These are phyloP conservation scores for Ptiloglossa arizonensis DNA, from an alignment of 1,140 invertebrate species.

Conservation along the genomic window DNA sequence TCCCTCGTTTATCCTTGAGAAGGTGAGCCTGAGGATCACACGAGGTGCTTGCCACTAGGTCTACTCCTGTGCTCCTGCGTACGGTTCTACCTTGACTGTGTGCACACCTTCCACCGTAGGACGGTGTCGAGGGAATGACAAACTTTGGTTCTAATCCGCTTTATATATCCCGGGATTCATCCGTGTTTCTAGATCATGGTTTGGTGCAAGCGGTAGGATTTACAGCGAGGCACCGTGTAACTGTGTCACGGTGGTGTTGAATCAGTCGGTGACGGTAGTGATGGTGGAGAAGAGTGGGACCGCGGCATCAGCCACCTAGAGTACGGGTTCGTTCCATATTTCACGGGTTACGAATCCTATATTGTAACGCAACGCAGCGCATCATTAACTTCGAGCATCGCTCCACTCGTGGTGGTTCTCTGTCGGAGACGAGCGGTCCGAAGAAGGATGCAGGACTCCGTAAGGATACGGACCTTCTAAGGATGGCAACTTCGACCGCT, in stretches of 20 bases:
- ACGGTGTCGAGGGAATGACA: constrained; percentile 80
- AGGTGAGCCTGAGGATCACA: constrained; percentile 26
- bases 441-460: constrained; percentile 40
- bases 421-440: constrained; percentile 7
- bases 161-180: constrained; percentile 82
- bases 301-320: constrained; percentile 39
- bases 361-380: constrained; percentile 48
- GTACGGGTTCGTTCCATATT: constrained; percentile 59
- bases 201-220: constrained; percentile 81
- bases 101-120: constrained; percentile 49
- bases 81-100: constrained; percentile 15
- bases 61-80: not conserved
- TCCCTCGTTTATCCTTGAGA: constrained; percentile 45
- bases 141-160: constrained; percentile 77
- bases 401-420: constrained; percentile 12
- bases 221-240: constrained; percentile 76
- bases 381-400: constrained; percentile 47
- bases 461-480: constrained; percentile 47
- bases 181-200: constrained; percentile 83
- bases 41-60: constrained; percentile 29
- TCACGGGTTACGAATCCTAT: constrained; percentile 63
- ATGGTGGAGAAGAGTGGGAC: constrained; percentile 64
- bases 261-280: constrained; percentile 68
- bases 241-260: constrained; percentile 75
- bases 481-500: constrained; percentile 31